Percentiles rank a stretch among this genome's conserved stretches.
phyloP scores from a whole-genome alignment of 1,140 invertebrate species.

The Nomia melanderi region DNA sequence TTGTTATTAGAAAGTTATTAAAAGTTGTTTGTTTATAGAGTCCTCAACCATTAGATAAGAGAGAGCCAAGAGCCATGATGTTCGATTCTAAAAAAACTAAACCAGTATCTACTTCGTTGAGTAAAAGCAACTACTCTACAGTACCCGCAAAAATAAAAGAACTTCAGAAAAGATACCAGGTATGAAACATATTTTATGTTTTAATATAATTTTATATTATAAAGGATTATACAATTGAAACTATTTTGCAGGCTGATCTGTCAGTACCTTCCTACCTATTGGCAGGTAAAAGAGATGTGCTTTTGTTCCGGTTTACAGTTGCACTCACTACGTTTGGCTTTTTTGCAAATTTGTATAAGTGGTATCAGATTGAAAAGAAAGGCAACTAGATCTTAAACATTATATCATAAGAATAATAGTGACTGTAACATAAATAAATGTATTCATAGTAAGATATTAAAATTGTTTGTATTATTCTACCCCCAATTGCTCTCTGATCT shows the following conservation, averaged over 20 bases:
- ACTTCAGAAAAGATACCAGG: constrained; percentile 57
- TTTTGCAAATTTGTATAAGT: neutral
- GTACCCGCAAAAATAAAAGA: constrained; percentile 32
- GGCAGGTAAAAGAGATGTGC: constrained; percentile 78
- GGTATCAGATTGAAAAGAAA: neutral
- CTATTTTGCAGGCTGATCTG: constrained; percentile 74
- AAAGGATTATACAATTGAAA: constrained; percentile 4
- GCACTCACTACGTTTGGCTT: constrained; percentile 10
- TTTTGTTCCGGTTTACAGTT: constrained; percentile 77
- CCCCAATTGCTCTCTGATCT: no score
- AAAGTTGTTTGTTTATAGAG: constrained; percentile 41
- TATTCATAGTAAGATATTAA: constrained; percentile 11
- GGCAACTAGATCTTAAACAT: no score
- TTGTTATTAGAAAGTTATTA: neutral
- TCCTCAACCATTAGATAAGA: constrained; percentile 53
- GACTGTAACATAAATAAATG: neutral
- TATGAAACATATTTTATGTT: constrained; percentile 17
- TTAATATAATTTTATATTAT: neutral
- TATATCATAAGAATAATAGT: no score
- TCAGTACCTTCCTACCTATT: constrained; percentile 78
- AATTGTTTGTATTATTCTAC: neutral
- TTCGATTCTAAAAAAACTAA: constrained; percentile 62
- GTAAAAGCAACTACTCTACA: constrained; percentile 4
- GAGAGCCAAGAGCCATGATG: constrained; percentile 62
- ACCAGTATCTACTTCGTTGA: constrained; percentile 6